These are phyloP conservation scores for Amblyteles armatorius DNA, from an alignment of 2,888 invertebrate species.

Conservation along the genomic window DNA sequence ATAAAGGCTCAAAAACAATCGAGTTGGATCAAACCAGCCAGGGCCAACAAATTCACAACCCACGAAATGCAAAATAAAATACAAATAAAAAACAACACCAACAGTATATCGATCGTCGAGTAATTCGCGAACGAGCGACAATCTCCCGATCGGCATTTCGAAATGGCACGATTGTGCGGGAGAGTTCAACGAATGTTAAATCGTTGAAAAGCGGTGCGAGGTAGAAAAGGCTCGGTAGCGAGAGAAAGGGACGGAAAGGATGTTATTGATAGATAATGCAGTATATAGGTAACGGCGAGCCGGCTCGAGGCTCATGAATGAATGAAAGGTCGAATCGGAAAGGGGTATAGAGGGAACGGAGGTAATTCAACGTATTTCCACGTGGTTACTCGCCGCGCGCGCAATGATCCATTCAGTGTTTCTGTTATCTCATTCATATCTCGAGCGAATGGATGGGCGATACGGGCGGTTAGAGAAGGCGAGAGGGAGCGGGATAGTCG, in stretches of 20 bases:
- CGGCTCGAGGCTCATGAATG: conserved; percentile 64
- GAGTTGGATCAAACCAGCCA: no score
- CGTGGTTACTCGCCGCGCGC: conserved; percentile 67
- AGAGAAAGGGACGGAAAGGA: conserved; percentile 31
- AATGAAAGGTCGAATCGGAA: conserved; percentile 61
- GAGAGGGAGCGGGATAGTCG: conserved; percentile 47
- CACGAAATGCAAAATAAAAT: background rate
- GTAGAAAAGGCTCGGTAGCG: conserved; percentile 17
- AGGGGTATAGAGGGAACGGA: conserved; percentile 63
- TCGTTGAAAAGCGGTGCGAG: conserved; percentile 17
- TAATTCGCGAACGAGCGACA: background rate
- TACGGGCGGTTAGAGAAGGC: conserved; percentile 64
- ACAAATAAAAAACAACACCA: background rate
- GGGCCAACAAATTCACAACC: background rate
- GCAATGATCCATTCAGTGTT: conserved; percentile 74
- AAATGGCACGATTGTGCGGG: conserved; percentile 1
- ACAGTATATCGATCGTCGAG: background rate
- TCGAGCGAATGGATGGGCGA: conserved; percentile 69
- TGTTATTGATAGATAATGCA: conserved; percentile 48
- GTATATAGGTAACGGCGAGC: conserved; percentile 51
- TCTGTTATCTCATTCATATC: conserved; percentile 74
- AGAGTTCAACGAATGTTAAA: conserved; percentile 31
- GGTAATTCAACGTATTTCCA: conserved; percentile 70
- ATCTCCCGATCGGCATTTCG: background rate
- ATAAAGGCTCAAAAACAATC: no score